These are phyloP conservation scores for Maconellicoccus hirsutus DNA, from an alignment of 1,140 invertebrate species.

Conservation along the genomic window DNA sequence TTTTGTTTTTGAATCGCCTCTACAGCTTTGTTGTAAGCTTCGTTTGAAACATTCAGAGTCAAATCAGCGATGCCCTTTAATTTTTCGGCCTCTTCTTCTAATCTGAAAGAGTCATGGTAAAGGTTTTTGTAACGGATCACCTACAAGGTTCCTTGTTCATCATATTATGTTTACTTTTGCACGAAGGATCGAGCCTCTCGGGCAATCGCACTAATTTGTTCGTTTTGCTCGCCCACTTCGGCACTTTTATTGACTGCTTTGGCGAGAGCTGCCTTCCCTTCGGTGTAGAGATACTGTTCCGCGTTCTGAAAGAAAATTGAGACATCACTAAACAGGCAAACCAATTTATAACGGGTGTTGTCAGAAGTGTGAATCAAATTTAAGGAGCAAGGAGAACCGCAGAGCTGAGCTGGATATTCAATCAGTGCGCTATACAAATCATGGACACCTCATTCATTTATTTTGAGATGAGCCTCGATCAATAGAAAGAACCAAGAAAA, in stretches of 20 bases:
- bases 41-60: slow-evolving; percentile 67
- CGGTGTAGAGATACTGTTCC: slow-evolving; percentile 60
- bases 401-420: no score
- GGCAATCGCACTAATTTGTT: slow-evolving; percentile 81
- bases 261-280: slow-evolving; percentile 61
- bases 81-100: slow-evolving; percentile 59
- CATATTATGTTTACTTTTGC: slow-evolving; percentile 48
- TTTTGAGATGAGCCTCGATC: no score
- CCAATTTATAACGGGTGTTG: background rate
- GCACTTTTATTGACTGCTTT: slow-evolving; percentile 70
- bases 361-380: no score
- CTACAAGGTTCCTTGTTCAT: no score
- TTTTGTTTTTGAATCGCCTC: slow-evolving; percentile 66
- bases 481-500: no score
- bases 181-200: slow-evolving; percentile 68
- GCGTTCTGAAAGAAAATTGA: slow-evolving; percentile 41
- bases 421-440: no score
- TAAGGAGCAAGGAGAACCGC: no score
- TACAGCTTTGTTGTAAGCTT: slow-evolving; percentile 67
- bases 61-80: slow-evolving; percentile 64
- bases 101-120: no score
- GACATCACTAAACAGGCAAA: background rate
- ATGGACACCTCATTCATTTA: no score
- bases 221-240: slow-evolving; percentile 79
- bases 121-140: no score